A percentile compares a stretch with the other conserved stretches of the same genome.
phyloP scores from a whole-genome alignment of 1,140 invertebrate genomes.

The Drosophila pandora region DNA sequence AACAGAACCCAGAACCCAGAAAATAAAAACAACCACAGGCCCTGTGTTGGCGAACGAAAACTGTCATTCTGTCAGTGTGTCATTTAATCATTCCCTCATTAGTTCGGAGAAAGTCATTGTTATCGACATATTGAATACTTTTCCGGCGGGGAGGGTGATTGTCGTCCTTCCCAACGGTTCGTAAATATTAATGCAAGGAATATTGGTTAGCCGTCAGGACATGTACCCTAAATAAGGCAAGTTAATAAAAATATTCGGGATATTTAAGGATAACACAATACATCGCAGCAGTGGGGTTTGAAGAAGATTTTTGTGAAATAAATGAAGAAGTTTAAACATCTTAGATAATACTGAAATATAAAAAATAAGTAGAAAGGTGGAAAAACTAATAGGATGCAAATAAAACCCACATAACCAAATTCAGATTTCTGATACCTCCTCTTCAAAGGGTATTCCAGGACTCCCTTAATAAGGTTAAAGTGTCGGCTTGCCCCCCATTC shows the following conservation, averaged over 20 bases:
- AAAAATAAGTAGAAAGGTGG: too few relatives aligned
- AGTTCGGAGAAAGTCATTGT: slow-evolving; percentile 69
- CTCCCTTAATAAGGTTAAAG: not conserved
- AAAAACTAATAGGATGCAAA: too few relatives aligned
- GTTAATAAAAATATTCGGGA: too few relatives aligned
- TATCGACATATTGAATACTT: slow-evolving; percentile 31
- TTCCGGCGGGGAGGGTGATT: slow-evolving; percentile 3
- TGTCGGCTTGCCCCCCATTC: not conserved
- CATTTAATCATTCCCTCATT: slow-evolving; percentile 49
- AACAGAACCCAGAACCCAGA: slow-evolving; percentile 47
- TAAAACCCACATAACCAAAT: too few relatives aligned
- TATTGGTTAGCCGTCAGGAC: too few relatives aligned
- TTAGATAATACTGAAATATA: too few relatives aligned
- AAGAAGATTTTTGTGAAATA: too few relatives aligned
- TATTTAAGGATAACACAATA: too few relatives aligned
- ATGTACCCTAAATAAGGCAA: too few relatives aligned
- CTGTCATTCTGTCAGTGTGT: slow-evolving; percentile 54
- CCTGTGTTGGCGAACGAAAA: slow-evolving; percentile 19
- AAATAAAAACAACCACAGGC: slow-evolving; percentile 45
- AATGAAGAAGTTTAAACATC: too few relatives aligned
- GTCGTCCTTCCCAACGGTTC: not conserved
- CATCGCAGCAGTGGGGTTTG: too few relatives aligned
- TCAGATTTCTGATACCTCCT: too few relatives aligned
- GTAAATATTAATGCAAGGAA: not conserved
- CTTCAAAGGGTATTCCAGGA: not conserved